phyloP scores from a whole-genome alignment of 1,140 invertebrate species.

The Apocrypta bakeri region DNA sequence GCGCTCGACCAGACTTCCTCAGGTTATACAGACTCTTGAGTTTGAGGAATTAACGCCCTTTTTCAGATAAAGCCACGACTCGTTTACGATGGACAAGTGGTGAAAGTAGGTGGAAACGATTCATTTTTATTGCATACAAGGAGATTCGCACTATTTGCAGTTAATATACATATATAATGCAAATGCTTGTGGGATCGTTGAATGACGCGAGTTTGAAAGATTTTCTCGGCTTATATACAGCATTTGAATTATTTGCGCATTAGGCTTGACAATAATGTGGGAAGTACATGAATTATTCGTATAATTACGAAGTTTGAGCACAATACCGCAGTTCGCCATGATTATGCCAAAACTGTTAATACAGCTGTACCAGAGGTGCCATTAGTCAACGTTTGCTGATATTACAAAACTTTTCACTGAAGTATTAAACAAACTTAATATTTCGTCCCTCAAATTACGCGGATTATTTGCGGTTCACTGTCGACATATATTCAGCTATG shows the following conservation, averaged over 20 bases:
- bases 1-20: slow-evolving; percentile 62
- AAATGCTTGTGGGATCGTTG: no score
- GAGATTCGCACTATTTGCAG: no score
- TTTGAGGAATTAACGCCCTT: neutral
- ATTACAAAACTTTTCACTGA: neutral
- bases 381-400: slow-evolving; percentile 17
- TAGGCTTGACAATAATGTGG: no score
- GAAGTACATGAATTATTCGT: neutral
- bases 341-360: neutral
- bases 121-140: neutral
- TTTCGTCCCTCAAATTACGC: no score
- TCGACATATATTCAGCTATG: no score
- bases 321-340: neutral
- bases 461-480: no score
- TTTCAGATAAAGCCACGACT: neutral
- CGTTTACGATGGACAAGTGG: neutral
- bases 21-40: neutral
- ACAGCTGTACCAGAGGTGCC: neutral
- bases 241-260: neutral
- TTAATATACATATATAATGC: no score
- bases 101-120: neutral
- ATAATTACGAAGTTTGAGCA: neutral
- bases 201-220: neutral
- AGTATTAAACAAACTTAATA: no score
- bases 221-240: no score